A percentile compares a stretch with the other conserved stretches of the same genome.
Evolutionary conservation across 2,888 invertebrate species (phyloP).

Genomic region (Clunio marinus): DNA sequence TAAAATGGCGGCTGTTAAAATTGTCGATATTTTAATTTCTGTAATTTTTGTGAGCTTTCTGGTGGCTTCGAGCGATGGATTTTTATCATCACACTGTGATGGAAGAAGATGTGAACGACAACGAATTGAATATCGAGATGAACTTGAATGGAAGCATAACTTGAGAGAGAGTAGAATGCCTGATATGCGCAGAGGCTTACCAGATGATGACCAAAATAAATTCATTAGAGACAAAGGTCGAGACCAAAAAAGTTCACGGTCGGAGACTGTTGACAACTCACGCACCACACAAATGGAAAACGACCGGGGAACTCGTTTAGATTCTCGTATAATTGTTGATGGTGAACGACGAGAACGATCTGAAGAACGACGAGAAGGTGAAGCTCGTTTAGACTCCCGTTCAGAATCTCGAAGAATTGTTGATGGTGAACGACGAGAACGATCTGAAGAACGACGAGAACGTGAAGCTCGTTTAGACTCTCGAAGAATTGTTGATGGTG

Average conservation of each 20-base stretch:
- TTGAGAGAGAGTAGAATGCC: not conserved
- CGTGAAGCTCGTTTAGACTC: not conserved
- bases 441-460: slow-evolving; percentile 3
- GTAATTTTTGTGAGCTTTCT: slow-evolving; percentile 5
- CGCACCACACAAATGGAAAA: not conserved
- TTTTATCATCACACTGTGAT: not conserved
- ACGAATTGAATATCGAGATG: not conserved
- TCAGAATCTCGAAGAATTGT: not conserved
- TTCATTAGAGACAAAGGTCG: slow-evolving; percentile 29
- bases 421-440: slow-evolving; percentile 15
- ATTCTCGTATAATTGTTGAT: not conserved
- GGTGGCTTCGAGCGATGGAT: not conserved
- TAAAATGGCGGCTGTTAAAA: not conserved
- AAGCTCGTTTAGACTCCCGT: not conserved
- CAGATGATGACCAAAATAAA: slow-evolving; percentile 27
- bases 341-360: not conserved
- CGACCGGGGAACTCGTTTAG: not conserved
- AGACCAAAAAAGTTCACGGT: not conserved
- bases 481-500: not conserved
- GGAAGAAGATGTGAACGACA: not conserved
- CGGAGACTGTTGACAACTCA: not conserved
- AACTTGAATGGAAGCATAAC: not conserved
- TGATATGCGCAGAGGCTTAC: not conserved
- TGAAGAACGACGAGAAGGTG: not conserved
- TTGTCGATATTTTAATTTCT: not conserved